These are phyloP conservation scores for Megalopta genalis DNA, from an alignment of 1,140 invertebrate species.

Conservation along the genomic window DNA sequence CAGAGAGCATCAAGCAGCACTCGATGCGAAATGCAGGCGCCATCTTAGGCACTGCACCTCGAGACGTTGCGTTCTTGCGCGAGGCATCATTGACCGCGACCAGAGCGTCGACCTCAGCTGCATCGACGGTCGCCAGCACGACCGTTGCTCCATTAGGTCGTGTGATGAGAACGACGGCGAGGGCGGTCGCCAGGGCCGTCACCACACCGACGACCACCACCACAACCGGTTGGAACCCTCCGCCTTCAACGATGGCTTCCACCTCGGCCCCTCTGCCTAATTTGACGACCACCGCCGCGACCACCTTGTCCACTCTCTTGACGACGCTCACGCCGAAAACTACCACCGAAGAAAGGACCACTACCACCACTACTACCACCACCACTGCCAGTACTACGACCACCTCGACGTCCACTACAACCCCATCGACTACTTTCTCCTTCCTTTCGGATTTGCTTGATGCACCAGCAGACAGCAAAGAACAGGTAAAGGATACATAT, in stretches of 20 bases:
- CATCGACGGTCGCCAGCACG: constrained; percentile 65
- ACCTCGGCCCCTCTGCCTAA: constrained; percentile 60
- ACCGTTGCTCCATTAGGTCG: constrained; percentile 70
- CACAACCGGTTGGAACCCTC: constrained; percentile 68
- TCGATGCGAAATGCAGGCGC: constrained; percentile 83
- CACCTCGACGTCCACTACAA: constrained; percentile 36
- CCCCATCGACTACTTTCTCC: constrained; percentile 70
- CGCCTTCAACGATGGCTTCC: constrained; percentile 58
- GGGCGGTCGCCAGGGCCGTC: constrained; percentile 73
- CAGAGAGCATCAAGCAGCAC: constrained; percentile 84
- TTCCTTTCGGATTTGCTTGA: constrained; percentile 60
- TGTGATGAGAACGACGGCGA: constrained; percentile 73
- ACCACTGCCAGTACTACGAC: constrained; percentile 74
- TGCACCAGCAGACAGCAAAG: constrained; percentile 56
- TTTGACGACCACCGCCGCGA: constrained; percentile 61
- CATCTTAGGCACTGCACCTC: constrained; percentile 82
- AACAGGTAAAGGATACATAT: constrained; percentile 34
- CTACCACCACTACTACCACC: constrained; percentile 74
- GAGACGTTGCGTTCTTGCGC: constrained; percentile 72
- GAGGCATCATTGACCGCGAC: constrained; percentile 62
- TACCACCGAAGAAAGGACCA: constrained; percentile 78
- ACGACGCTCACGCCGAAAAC: constrained; percentile 67
- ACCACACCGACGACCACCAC: constrained; percentile 71
- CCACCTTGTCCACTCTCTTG: constrained; percentile 70
- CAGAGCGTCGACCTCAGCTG: constrained; percentile 49